Percentiles rank a stretch among this genome's conserved stretches.
Conservation (phyloP, 2,888 invertebrate genomes). For the Dryadula phaetusa region DNA sequence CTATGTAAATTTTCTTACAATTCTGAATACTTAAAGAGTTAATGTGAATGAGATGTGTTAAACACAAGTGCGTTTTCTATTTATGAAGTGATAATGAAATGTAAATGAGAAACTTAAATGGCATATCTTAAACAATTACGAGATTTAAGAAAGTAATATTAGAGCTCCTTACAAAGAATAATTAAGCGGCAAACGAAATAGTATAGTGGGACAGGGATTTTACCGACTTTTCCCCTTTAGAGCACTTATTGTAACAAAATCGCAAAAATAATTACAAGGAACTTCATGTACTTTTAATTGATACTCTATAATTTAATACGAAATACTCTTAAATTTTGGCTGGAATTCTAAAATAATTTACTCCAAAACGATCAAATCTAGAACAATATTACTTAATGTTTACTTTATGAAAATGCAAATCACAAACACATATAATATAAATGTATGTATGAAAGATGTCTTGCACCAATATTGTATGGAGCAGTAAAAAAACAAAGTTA, state of each 20-base stretch:
- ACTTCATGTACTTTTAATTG: slow-evolving; percentile 26
- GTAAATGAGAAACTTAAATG: slow-evolving; percentile 57
- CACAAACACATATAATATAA: slow-evolving; percentile 24
- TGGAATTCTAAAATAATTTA: neutral
- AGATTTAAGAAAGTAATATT: slow-evolving; percentile 48
- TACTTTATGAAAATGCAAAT: slow-evolving; percentile 38
- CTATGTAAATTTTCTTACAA: slow-evolving; percentile 74
- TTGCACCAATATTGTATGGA: neutral
- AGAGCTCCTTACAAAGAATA: slow-evolving; percentile 44
- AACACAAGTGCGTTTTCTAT: slow-evolving; percentile 76
- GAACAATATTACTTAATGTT: slow-evolving; percentile 25
- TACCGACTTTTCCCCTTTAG: slow-evolving; percentile 36
- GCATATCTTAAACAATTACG: slow-evolving; percentile 65
- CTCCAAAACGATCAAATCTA: slow-evolving; percentile 26
- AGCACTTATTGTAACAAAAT: slow-evolving; percentile 39
- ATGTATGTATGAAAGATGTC: neutral
- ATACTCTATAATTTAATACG: slow-evolving; percentile 17
- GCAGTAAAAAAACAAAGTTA: neutral
- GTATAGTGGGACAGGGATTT: slow-evolving; percentile 37
- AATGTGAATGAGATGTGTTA: slow-evolving; percentile 75
- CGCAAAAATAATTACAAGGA: slow-evolving; percentile 27
- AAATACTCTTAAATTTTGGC: slow-evolving; percentile 14
- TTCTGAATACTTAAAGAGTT: slow-evolving; percentile 72
- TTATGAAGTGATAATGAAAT: slow-evolving; percentile 67
- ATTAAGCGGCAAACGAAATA: slow-evolving; percentile 34